Conservation (phyloP, 1,140 invertebrate species). For the Homalodisca vitripennis region DNA sequence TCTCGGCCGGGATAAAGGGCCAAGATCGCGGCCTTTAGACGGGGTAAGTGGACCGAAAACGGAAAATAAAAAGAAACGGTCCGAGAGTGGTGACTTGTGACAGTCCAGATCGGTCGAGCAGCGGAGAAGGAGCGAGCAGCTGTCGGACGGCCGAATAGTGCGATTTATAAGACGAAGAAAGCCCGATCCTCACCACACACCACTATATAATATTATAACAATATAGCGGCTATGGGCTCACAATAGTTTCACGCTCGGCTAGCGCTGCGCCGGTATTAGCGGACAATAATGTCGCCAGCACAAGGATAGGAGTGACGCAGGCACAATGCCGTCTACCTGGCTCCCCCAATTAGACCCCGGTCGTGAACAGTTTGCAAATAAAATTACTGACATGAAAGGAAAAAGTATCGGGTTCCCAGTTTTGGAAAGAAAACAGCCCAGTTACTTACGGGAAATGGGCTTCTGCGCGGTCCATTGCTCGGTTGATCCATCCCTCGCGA, state of each 20-base stretch:
- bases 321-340: slow-evolving; percentile 17
- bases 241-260: slow-evolving; percentile 21
- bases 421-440: neutral
- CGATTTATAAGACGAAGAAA: slow-evolving; percentile 14
- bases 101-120: no score
- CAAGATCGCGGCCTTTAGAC: neutral
- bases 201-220: slow-evolving; percentile 26
- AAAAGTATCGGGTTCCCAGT: slow-evolving; percentile 3
- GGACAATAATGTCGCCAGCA: slow-evolving; percentile 17
- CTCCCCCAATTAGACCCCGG: neutral
- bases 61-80: neutral
- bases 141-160: neutral
- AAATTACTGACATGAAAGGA: slow-evolving; percentile 3
- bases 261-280: slow-evolving; percentile 3
- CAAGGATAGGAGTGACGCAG: slow-evolving; percentile 9
- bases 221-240: slow-evolving; percentile 8
- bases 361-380: slow-evolving; percentile 22
- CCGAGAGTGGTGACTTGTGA: slow-evolving; percentile 15
- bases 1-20: neutral
- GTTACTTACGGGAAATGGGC: slow-evolving; percentile 7
- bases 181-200: slow-evolving; percentile 9
- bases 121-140: no score
- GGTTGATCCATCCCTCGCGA: neutral
- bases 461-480: neutral
- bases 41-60: slow-evolving; percentile 10